Percentiles rank a stretch among this genome's conserved stretches.
These are phyloP conservation scores for Colinus virginianus DNA, from an alignment of 2,113 vertebrate species.

Conservation along the genomic window DNA sequence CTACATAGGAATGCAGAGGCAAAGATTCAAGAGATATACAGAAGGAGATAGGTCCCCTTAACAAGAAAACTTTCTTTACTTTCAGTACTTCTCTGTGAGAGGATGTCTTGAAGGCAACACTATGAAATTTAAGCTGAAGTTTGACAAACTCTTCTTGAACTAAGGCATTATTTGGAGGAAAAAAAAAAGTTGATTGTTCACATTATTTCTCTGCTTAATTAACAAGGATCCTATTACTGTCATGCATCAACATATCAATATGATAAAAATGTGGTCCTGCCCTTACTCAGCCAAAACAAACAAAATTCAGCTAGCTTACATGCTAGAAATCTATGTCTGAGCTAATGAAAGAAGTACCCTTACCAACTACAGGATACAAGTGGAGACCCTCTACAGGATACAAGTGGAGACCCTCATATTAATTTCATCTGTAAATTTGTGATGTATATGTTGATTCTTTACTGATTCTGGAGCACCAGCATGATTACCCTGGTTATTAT, in stretches of 20 bases:
- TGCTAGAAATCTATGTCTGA: background rate
- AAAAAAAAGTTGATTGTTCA: background rate
- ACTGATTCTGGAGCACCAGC: background rate
- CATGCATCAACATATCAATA: background rate
- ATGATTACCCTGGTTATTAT: background rate
- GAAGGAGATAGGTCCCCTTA: background rate
- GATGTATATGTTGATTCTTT: background rate
- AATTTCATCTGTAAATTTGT: background rate
- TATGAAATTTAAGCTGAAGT: background rate
- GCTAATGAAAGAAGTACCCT: background rate
- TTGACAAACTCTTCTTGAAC: background rate
- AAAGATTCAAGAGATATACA: background rate
- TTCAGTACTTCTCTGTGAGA: accelerated
- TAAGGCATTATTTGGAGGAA: background rate
- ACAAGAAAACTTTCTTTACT: background rate
- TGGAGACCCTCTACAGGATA: accelerated
- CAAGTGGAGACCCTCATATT: background rate
- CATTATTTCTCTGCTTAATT: background rate
- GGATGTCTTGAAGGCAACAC: background rate
- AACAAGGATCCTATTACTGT: background rate
- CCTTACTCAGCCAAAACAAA: background rate
- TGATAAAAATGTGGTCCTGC: background rate
- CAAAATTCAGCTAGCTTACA: background rate
- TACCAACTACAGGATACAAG: background rate
- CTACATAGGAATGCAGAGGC: background rate